Base-by-base conservation (phyloP, 2,797 vertebrate genomes). In the Notolepis coatsorum region DNA sequence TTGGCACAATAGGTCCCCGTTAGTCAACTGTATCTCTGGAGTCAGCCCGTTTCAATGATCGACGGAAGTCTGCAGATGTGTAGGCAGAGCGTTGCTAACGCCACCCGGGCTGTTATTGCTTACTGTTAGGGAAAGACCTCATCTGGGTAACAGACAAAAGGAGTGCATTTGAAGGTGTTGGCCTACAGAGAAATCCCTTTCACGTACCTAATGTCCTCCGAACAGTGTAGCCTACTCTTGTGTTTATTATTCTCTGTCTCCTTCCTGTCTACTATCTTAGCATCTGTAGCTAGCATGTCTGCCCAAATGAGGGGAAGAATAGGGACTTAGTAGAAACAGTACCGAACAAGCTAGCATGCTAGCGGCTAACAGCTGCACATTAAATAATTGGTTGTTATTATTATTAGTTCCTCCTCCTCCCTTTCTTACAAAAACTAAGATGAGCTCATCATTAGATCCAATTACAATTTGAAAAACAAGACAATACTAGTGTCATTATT, bases 151-250 rank as follows among this genome's bases (percentile, higher is more conserved):
- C 33, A 3, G 41, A 23, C 63, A 57, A 37, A 43, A 39, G 15
- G 35, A 38, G 51, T 33, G 51, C 35, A 54, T 70, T 68, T 37
- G 57, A n/a, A 28, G 1, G 9, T 28, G 48, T 68, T 15, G 41
- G 58, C 30, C 9, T 65, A 58, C 60, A 47, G 41, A 56, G 30
- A 77, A 65, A 50, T 10, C 27, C 58, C 31, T 6, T 23, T 42
- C n/a, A 30, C n/a, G n/a, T n/a, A n/a, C n/a, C n/a, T n/a, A n/a
- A n/a, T 54, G 62, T 67, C 21, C 68, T 21, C 27, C 7, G 20
- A 53, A 65, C 41, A 18, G 39, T 49, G 20, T 66, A 35, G 68
- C 65, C 61, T 52, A 1, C 64, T 50, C 39, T 53, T 39, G 9
- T 61, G 18, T 31, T 35, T 13, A 46, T n/a, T 8, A 25, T 49